phyloP scores from a whole-genome alignment of 2,113 vertebrate genomes.

The Caranx melampygus region DNA sequence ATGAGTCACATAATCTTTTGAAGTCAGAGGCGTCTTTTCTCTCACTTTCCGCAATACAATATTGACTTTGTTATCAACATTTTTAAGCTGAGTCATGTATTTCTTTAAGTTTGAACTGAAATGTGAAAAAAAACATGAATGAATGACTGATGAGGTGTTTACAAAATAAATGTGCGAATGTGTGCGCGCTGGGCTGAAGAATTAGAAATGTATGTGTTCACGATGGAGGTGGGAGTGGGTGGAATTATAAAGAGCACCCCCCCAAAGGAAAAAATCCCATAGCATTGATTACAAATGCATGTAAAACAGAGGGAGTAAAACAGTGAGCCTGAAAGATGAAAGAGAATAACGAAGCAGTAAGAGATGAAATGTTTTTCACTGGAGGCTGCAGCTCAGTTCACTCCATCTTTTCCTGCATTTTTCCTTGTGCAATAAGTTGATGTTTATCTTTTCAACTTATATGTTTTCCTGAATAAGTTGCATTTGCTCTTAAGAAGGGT shows the following conservation, averaged over 20 bases:
- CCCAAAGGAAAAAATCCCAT: background rate
- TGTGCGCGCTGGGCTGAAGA: conserved; percentile 13
- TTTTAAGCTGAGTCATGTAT: background rate
- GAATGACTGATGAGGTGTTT: conserved; percentile 28
- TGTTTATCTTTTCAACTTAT: conserved; percentile 26
- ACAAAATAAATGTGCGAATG: conserved; percentile 3
- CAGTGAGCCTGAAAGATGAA: conserved; percentile 63
- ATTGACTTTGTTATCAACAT: background rate
- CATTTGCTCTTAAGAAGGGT: background rate
- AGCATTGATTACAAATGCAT: conserved; percentile 47
- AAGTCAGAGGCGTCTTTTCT: background rate
- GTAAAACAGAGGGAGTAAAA: conserved; percentile 46
- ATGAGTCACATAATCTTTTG: background rate
- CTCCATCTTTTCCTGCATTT: conserved; percentile 24
- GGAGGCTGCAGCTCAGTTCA: conserved; percentile 46
- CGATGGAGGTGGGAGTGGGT: conserved; percentile 18
- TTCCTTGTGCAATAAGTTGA: conserved; percentile 13
- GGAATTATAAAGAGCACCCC: conserved; percentile 15
- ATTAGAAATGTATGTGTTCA: conserved; percentile 11
- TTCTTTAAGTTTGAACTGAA: conserved; percentile 3
- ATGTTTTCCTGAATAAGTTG: background rate
- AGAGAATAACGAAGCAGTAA: conserved; percentile 64
- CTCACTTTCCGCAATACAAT: background rate
- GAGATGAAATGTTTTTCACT: conserved; percentile 56
- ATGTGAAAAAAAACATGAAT: conserved; percentile 17